These are phyloP conservation scores for Emys orbicularis DNA, from an alignment of 2,797 vertebrate species.

Conservation along the genomic window DNA sequence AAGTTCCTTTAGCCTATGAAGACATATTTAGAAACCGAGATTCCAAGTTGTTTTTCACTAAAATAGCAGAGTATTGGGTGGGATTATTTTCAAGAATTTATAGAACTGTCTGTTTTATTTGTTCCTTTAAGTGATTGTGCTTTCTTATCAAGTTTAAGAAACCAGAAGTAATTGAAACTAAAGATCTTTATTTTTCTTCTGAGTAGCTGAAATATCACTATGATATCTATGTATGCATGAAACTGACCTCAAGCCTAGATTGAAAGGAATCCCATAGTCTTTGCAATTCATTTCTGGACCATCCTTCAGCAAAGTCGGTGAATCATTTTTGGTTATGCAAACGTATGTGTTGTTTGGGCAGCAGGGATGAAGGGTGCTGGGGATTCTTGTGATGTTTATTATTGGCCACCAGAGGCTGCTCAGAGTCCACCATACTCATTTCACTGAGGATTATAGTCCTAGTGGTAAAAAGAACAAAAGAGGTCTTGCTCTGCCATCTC, in stretches of 20 bases:
- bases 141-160: accelerated
- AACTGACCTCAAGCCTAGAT: accelerated
- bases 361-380: not conserved
- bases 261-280: accelerated
- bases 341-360: not conserved
- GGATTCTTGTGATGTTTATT: constrained; percentile 58
- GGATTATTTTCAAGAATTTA: not conserved
- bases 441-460: constrained; percentile 7
- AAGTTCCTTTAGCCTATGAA: not conserved
- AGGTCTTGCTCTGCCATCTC: constrained; percentile 14
- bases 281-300: accelerated
- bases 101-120: accelerated
- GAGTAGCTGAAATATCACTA: accelerated
- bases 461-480: constrained; percentile 2
- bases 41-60: not conserved
- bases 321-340: accelerated
- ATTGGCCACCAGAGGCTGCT: constrained; percentile 71
- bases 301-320: accelerated
- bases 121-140: accelerated
- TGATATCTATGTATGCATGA: not conserved
- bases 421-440: constrained; percentile 39
- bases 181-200: not conserved
- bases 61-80: accelerated
- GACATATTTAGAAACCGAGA: not conserved
- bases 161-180: not conserved